A percentile compares a stretch with the other conserved stretches of the same genome.
Conservation (phyloP, 2,113 vertebrate species). For the Myxocyprinus asiaticus region DNA sequence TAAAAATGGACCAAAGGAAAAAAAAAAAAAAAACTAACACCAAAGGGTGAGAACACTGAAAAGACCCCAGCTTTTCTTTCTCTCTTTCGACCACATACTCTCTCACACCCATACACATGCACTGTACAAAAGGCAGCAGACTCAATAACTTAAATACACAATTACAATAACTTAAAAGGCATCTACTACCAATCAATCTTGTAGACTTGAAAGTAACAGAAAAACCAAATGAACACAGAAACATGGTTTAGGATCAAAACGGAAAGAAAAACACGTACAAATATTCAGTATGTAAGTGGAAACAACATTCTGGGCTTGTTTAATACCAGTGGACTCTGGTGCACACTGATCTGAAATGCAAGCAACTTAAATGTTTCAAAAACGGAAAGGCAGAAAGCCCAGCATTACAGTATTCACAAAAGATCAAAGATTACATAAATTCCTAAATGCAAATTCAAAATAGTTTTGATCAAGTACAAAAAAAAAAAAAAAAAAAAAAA, state of each 20-base stretch:
- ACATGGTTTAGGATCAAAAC: background rate
- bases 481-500: constrained; percentile 21
- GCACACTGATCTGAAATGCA: constrained; percentile 23
- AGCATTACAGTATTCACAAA: constrained; percentile 44
- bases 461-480: constrained; percentile 32
- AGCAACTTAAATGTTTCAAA: constrained; percentile 11
- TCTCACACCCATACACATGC: constrained; percentile 3
- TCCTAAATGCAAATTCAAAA: constrained; percentile 35
- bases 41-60: constrained; percentile 14
- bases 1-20: background rate
- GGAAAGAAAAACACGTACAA: background rate
- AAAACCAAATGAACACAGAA: constrained; percentile 1
- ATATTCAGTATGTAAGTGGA: background rate
- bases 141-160: constrained; percentile 57
- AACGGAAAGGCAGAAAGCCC: background rate
- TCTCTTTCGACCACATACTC: constrained; percentile 23
- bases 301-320: constrained; percentile 38
- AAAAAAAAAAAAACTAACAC: background rate
- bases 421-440: constrained; percentile 20
- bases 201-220: background rate
- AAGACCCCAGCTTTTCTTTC: constrained; percentile 11
- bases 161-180: constrained; percentile 55
- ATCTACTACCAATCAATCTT: background rate
- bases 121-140: background rate
- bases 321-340: constrained; percentile 21